Base-by-base conservation (phyloP, 2,888 invertebrate species). In the Onchidella celtica region DNA sequence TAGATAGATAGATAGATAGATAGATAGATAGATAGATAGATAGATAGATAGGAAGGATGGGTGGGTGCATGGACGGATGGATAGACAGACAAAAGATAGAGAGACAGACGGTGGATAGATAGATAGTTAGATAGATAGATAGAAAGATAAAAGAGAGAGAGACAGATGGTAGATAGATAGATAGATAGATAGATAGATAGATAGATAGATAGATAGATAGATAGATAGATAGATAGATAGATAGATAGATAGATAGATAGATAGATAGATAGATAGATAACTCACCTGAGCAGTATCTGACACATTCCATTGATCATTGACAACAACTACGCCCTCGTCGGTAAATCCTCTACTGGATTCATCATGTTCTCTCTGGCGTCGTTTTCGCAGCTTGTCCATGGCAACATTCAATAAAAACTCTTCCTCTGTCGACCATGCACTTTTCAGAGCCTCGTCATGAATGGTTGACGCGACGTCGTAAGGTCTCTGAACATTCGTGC, bases 401-500 rank as follows among this genome's bases (percentile, higher is more conserved):
- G 75, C 29, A 36, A 69, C 81, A 32, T 55, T 61, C 65, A 89
- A 81, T 3, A 89, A 83, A 75, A 88, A 89, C 2, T 88, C 87
- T 47, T 87, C 85, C 68, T 88, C 88, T 38, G 87, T 87, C 76
- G 88, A 86, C 90, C 89, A 89, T 17, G 89, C 86, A 40, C 88
- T 84, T 27, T 85, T 84, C 63, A 90, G 69, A 1, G 88, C 87
- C 34, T 85, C 84, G 80, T 90, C 89, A 68, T 89, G 88, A 29
- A 68, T 27, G 1, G 29, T 11, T 40, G 79, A 70, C 6, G 57
- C 21, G 40, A 78, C 38, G 21, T 14, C 14, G 40, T 47, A 65
- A 29, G 27, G 76, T 38, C 40, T 14, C 1, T 27, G 27, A n/a
- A 17, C 36, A 59, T 32, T 32, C 4, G n/a, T 57, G 9, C 9